A percentile compares a stretch with the other conserved stretches of the same genome.
Evolutionary conservation across 2,113 vertebrate genomes (phyloP).

Genomic region (Elachura formosa): DNA sequence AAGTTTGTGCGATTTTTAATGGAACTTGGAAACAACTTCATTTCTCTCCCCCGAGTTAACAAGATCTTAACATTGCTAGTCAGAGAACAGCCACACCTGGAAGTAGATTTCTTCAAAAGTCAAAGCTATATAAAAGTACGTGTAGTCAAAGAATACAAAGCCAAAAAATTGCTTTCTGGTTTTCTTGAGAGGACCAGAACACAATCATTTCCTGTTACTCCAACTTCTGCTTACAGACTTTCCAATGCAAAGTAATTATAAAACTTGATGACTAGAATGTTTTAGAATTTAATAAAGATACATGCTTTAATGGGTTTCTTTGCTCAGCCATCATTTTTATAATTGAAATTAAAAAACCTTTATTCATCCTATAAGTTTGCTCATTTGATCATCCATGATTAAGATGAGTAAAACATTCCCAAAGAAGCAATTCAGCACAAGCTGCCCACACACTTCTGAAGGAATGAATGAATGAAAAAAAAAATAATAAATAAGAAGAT

Average conservation of each 20-base stretch:
- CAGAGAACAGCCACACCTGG: not conserved
- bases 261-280: constrained; percentile 11
- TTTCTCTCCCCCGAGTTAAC: not conserved
- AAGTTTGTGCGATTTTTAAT: not conserved
- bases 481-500: not conserved
- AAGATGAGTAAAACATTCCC: constrained; percentile 18
- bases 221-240: not conserved
- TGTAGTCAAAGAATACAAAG: not conserved
- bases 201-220: constrained; percentile 17
- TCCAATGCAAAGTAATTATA: not conserved
- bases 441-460: not conserved
- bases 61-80: not conserved
- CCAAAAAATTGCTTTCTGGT: not conserved
- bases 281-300: constrained; percentile 47
- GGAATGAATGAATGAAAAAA: not conserved
- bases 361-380: constrained; percentile 17
- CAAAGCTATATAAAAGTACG: not conserved
- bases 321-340: constrained; percentile 20
- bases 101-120: not conserved
- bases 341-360: constrained; percentile 2
- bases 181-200: not conserved
- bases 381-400: constrained; percentile 14
- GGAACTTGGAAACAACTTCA: not conserved
- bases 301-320: not conserved
- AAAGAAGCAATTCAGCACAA: constrained; percentile 39